Conservation (phyloP, 2,888 invertebrate species). For the Lepeophtheirus nordmannii region DNA sequence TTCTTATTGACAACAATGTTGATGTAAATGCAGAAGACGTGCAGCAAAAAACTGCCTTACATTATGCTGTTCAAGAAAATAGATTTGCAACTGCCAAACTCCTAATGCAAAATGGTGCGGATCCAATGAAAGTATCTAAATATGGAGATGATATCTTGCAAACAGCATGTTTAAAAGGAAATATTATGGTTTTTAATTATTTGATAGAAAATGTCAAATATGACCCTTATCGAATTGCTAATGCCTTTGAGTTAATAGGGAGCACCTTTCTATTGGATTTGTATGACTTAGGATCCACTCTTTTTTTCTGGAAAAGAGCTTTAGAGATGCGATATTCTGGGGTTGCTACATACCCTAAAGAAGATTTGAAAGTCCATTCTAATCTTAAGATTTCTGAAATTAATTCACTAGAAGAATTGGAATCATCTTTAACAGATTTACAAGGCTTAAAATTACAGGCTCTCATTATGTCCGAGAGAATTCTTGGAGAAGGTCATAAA, state of each 20-base stretch:
- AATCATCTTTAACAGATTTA: not conserved
- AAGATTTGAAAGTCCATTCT: not conserved
- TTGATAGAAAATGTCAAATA: slow-evolving; percentile 25
- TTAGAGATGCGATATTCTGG: slow-evolving; percentile 8
- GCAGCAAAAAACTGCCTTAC: slow-evolving; percentile 75
- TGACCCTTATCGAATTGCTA: slow-evolving; percentile 12
- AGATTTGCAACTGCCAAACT: slow-evolving; percentile 65
- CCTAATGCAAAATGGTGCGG: slow-evolving; percentile 60
- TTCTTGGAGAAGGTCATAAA: slow-evolving; percentile 20
- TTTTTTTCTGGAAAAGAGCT: slow-evolving; percentile 23
- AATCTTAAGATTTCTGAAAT: not conserved
- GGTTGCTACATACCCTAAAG: slow-evolving; percentile 6
- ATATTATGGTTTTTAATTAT: slow-evolving; percentile 27
- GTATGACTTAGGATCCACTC: slow-evolving; percentile 20
- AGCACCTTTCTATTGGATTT: slow-evolving; percentile 21
- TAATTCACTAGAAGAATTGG: slow-evolving; percentile 14
- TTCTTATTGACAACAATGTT: slow-evolving; percentile 57
- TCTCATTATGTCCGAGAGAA: slow-evolving; percentile 19
- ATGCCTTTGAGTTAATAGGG: slow-evolving; percentile 20
- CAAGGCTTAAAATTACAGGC: slow-evolving; percentile 17
- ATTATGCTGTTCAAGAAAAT: slow-evolving; percentile 63
- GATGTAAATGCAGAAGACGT: slow-evolving; percentile 71
- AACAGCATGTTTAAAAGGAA: slow-evolving; percentile 28
- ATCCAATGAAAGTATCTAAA: slow-evolving; percentile 46
- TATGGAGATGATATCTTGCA: slow-evolving; percentile 28